A percentile compares a stretch with the other conserved stretches of the same genome.
These are phyloP conservation scores for Myocastor coypus DNA, from an alignment of 2,113 vertebrate species.

Conservation along the genomic window DNA sequence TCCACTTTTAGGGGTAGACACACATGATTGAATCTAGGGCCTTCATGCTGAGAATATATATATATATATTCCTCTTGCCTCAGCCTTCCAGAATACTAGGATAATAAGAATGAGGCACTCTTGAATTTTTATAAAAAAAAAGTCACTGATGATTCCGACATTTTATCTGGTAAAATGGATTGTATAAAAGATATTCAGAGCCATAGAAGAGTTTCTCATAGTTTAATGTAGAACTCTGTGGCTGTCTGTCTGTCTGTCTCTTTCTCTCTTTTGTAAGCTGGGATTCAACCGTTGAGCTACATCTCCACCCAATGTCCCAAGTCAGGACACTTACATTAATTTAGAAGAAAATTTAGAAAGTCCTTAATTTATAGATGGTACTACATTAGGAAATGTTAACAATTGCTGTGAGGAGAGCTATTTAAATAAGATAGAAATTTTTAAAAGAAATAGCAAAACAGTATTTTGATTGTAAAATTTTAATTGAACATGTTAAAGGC, in stretches of 20 bases:
- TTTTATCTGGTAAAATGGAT: conserved; percentile 46
- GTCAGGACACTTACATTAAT: conserved; percentile 53
- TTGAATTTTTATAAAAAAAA: too few species aligned
- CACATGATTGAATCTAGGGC: too few species aligned
- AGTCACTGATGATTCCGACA: too few species aligned
- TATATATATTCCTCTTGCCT: background rate
- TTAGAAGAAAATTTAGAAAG: conserved; percentile 20
- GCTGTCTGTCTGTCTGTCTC: too few species aligned
- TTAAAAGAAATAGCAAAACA: conserved; percentile 64
- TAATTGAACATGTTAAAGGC: conserved; percentile 28
- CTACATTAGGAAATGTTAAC: conserved; percentile 62
- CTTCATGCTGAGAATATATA: too few species aligned
- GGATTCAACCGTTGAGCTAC: background rate
- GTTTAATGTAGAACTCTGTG: conserved; percentile 19
- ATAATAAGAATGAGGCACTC: background rate
- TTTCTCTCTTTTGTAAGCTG: background rate
- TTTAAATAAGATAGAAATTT: conserved; percentile 71
- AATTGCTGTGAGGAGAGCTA: conserved; percentile 47
- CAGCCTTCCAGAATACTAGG: background rate
- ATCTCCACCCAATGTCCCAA: background rate
- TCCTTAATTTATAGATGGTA: conserved; percentile 53
- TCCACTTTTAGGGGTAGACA: too few species aligned
- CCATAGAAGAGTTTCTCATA: background rate
- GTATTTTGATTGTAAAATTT: conserved; percentile 56
- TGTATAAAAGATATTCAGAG: background rate